Conservation (phyloP, 2,797 vertebrate genomes). For the Cheracebus regulus region DNA sequence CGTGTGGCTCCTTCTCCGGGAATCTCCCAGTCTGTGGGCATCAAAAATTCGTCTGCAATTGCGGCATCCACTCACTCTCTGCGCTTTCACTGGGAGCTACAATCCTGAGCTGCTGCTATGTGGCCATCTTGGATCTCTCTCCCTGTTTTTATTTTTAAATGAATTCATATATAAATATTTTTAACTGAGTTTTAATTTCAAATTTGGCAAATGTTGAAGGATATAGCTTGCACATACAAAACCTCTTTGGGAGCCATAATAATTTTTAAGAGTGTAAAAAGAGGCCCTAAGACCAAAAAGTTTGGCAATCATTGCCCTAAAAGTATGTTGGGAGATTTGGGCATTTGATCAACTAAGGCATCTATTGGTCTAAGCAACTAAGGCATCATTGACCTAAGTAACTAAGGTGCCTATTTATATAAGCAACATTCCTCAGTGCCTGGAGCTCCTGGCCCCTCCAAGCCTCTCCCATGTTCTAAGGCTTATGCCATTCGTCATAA, state of each 20-base stretch:
- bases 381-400: neutral
- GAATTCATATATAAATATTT: neutral
- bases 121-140: no score
- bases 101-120: no score
- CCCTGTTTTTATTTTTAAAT: neutral
- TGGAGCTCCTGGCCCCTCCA: neutral
- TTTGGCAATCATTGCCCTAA: neutral
- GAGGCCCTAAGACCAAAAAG: neutral
- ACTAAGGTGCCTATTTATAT: neutral
- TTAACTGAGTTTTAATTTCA: neutral
- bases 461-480: neutral
- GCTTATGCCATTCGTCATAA: neutral
- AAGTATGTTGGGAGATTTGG: neutral
- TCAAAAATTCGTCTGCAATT: no score
- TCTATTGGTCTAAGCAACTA: neutral
- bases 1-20: no score
- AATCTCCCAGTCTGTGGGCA: no score
- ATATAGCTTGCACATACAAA: neutral
- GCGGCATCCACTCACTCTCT: no score
- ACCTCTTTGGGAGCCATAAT: neutral
- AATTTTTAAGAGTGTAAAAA: neutral
- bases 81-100: no score
- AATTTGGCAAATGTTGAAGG: neutral
- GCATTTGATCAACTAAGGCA: neutral
- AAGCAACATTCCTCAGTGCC: neutral